Percentiles rank a stretch among this genome's conserved stretches.
phyloP scores from a whole-genome alignment of 2,888 invertebrate species.

The Junonia oenone region DNA sequence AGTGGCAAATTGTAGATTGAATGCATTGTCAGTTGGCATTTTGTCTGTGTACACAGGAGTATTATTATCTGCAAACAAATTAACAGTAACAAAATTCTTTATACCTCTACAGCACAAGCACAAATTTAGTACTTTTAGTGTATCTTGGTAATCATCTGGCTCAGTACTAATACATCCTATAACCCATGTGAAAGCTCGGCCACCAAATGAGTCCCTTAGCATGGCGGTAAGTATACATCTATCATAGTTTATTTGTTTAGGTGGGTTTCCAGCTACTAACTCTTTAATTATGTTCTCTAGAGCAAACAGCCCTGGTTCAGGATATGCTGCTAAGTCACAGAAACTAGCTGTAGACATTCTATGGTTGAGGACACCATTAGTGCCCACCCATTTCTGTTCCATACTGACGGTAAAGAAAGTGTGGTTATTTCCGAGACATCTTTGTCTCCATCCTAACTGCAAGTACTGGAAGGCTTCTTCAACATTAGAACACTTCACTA shows the following conservation, averaged over 20 bases:
- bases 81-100: constrained; percentile 85
- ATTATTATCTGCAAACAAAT: constrained; percentile 83
- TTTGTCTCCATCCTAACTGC: constrained; percentile 82
- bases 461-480: constrained; percentile 85
- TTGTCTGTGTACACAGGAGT: constrained; percentile 75
- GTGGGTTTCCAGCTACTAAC: constrained; percentile 74
- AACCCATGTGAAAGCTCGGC: constrained; percentile 85
- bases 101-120: constrained; percentile 83
- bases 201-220: constrained; percentile 87
- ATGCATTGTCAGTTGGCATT: constrained; percentile 64
- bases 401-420: constrained; percentile 86
- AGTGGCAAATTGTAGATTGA: constrained; percentile 90
- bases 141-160: constrained; percentile 83
- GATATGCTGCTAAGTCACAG: constrained; percentile 82
- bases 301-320: constrained; percentile 82
- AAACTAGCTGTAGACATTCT: constrained; percentile 87
- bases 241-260: constrained; percentile 78
- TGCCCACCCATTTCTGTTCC: constrained; percentile 86
- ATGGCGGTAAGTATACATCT: constrained; percentile 85
- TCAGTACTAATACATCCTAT: constrained; percentile 86
- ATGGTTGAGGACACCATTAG: constrained; percentile 84
- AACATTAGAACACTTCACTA: constrained; percentile 81
- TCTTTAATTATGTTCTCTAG: constrained; percentile 83
- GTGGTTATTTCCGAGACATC: constrained; percentile 80
- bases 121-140: constrained; percentile 83